Evolutionary conservation across 1,140 invertebrate genomes (phyloP), one percentile per base, ranked within the genome.

Genomic region (Hyposmocoma kahamanoa): DNA sequence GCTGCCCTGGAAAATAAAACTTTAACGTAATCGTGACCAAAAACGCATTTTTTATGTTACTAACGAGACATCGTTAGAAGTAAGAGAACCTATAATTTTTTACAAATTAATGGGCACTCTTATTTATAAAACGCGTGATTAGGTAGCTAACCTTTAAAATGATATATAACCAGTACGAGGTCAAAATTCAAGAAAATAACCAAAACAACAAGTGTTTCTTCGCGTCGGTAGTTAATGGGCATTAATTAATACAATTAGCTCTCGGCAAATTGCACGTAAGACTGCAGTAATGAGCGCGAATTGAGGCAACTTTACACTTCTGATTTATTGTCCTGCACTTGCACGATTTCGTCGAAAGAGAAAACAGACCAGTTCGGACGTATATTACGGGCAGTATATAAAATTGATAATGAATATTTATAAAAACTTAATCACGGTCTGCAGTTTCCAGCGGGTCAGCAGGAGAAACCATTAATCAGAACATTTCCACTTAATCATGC

Each of bases 211-310:
- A 70, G 51, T 56, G 51, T 62, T 56, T 67, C 50, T 63, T 64
- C 64, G 72, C 62, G 71, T 74, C 67, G 62, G 66, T 72, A 72
- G 39, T 67, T 80, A 83, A 82, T 82, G 79, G 64, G 47, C 70
- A 73, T 72, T 85, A 79, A 85, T 83, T 83, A 83, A 82, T 80
- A 83, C 79, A 85, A 85, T 85, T 83, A 83, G 77, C 70, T 64
- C 59, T 67, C 71, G 76, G 79, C 77, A 82, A 85, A 85, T 85
- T 85, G 70, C 74, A 74, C 69, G 69, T 77, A 74, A 70, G 62
- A 75, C 70, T 71, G 75, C 72, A 80, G 80, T 84, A 84, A 84
- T 83, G 77, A 83, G 73, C 64, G 67, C 71, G 73, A 83, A 85
- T 85, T 77, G 76, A 80, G 71, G 66, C 74, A 72, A 79, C 77